These are phyloP conservation scores for Leptoclinus maculatus DNA, from an alignment of 2,797 vertebrate species.

Conservation along the genomic window DNA sequence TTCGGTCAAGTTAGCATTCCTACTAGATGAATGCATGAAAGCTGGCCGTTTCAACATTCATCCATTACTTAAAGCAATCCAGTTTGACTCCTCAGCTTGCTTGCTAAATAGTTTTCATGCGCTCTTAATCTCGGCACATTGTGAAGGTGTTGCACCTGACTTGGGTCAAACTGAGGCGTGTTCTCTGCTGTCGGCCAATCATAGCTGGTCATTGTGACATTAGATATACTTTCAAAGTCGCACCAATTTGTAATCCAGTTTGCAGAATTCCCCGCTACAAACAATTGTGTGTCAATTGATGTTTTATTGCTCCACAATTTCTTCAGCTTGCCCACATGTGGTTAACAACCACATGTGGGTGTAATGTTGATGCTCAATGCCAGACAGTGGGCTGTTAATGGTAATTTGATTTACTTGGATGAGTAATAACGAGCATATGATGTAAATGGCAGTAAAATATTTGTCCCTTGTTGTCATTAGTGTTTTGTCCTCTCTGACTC, in stretches of 20 bases:
- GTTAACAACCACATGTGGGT: not conserved
- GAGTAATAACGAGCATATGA: not conserved
- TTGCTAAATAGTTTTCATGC: not conserved
- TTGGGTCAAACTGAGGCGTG: not conserved
- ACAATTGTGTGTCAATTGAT: not conserved
- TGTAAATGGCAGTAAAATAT: not conserved
- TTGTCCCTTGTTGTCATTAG: not conserved
- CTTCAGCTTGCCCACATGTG: not conserved
- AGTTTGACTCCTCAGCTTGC: too few relatives aligned
- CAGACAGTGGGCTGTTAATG: not conserved
- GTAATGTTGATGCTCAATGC: not conserved
- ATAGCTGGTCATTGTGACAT: not conserved
- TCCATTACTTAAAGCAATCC: too few relatives aligned
- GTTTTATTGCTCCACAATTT: not conserved
- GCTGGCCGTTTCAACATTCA: too few relatives aligned
- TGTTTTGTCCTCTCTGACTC: not conserved
- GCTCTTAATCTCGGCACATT: not conserved
- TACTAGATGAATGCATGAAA: too few relatives aligned
- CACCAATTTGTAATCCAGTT: not conserved
- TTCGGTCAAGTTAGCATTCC: too few relatives aligned
- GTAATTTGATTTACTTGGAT: not conserved
- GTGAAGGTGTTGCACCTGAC: not conserved
- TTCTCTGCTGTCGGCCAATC: not conserved
- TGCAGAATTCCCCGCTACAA: not conserved
- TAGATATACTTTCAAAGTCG: not conserved